Conservation (phyloP, 1,140 invertebrate genomes). For the Trichonephila clavata region DNA sequence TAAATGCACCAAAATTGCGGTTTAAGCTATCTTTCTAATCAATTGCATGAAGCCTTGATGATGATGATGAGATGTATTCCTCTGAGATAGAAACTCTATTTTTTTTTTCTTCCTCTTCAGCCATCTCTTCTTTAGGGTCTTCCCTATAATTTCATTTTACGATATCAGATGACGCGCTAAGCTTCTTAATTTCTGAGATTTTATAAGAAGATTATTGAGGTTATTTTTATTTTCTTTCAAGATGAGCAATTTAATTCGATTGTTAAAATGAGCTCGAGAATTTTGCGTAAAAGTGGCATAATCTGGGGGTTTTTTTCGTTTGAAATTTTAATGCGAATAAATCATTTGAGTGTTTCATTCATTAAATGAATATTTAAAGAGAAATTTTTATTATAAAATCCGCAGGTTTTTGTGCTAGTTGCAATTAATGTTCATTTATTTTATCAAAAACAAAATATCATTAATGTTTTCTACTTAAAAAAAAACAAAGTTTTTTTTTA, state of each 20-base stretch:
- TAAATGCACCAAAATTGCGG: conserved; percentile 75
- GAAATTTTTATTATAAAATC: too few species aligned
- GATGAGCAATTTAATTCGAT: conserved; percentile 64
- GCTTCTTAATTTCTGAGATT: conserved; percentile 75
- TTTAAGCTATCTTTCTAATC: conserved; percentile 76
- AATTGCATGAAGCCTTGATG: conserved; percentile 70
- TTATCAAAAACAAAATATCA: too few species aligned
- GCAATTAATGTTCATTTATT: too few species aligned
- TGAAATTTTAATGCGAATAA: too few species aligned
- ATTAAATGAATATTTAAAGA: too few species aligned
- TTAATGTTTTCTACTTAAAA: too few species aligned
- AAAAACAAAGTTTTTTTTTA: too few species aligned
- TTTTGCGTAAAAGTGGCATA: neutral
- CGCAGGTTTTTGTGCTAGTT: too few species aligned
- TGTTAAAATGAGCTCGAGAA: conserved; percentile 32
- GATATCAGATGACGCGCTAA: conserved; percentile 56
- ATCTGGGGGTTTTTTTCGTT: neutral
- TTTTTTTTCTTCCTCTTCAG: conserved; percentile 26
- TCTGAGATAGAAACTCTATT: neutral
- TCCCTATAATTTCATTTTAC: conserved; percentile 73
- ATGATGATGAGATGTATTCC: conserved; percentile 72
- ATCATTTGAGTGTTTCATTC: too few species aligned
- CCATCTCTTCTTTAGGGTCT: neutral
- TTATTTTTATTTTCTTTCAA: conserved; percentile 32
- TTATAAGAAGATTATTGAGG: conserved; percentile 71